These are phyloP conservation scores for Myoxocephalus aenaeus DNA, from an alignment of 2,797 vertebrate genomes.

Conservation along the genomic window DNA sequence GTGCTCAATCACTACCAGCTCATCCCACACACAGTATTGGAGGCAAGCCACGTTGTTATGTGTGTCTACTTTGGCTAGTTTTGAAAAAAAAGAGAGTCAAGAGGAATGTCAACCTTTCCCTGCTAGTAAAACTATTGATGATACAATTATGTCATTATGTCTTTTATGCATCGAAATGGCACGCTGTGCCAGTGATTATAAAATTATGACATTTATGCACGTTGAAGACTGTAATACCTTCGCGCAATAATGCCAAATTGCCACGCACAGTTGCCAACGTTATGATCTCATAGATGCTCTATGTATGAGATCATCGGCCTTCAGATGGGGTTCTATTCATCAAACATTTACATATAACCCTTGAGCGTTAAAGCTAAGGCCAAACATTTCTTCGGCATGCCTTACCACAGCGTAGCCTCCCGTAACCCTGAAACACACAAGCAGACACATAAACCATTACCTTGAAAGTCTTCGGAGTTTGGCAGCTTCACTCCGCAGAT, in stretches of 20 bases:
- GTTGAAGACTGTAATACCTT: constrained; percentile 9
- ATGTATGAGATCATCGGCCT: constrained; percentile 40
- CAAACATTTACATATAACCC: constrained; percentile 29
- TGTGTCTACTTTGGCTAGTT: background rate
- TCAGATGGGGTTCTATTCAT: constrained; percentile 20
- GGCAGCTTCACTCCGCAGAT: constrained; percentile 98
- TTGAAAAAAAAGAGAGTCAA: background rate
- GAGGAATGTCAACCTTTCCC: constrained; percentile 1
- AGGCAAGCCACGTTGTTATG: background rate
- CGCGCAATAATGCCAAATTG: constrained; percentile 19
- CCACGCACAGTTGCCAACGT: constrained; percentile 26
- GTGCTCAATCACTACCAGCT: background rate
- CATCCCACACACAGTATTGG: background rate
- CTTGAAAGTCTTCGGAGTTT: constrained; percentile 99
- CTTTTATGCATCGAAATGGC: constrained; percentile 31
- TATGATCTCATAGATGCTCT: constrained; percentile 30
- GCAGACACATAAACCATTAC: constrained; percentile 79
- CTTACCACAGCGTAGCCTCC: constrained; percentile 25
- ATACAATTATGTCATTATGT: constrained; percentile 50
- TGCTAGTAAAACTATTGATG: constrained; percentile 22
- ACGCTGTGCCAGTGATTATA: constrained; percentile 16
- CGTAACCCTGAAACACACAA: constrained; percentile 33
- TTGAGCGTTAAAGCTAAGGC: constrained; percentile 12
- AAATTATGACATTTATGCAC: constrained; percentile 6
- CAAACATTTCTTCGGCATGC: constrained; percentile 41